Conservation (phyloP, 2,113 vertebrate genomes). For the Rhea pennata region DNA sequence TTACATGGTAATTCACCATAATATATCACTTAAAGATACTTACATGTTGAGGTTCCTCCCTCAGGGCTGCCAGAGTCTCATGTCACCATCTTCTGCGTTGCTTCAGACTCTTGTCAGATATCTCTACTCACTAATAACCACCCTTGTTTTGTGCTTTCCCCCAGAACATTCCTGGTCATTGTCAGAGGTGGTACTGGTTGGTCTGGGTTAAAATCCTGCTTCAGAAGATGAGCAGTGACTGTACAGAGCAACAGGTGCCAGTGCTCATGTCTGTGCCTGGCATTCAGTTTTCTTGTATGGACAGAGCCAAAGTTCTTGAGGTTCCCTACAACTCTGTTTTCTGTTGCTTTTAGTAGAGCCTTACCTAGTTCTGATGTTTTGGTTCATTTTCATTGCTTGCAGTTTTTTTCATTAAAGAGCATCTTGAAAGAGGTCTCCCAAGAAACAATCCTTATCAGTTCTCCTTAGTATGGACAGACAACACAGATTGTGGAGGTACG, state of each 20-base stretch:
- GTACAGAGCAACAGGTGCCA: fast-evolving
- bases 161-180: neutral
- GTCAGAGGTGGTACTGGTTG: neutral
- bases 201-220: neutral
- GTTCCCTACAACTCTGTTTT: neutral
- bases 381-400: neutral
- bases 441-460: neutral
- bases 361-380: neutral
- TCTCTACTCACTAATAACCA: neutral
- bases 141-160: neutral
- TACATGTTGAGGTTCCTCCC: neutral
- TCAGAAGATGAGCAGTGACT: neutral
- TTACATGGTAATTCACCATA: neutral
- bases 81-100: neutral
- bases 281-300: neutral
- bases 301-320: neutral
- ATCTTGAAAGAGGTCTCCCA: neutral
- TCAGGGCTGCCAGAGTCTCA: too few relatives aligned
- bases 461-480: neutral
- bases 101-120: neutral
- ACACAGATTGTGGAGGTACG: neutral
- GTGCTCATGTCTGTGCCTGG: neutral
- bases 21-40: neutral
- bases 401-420: neutral
- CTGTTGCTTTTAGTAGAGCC: neutral